Base-by-base conservation (phyloP, 2,113 vertebrate genomes). In the Hyperopisus bebe region DNA sequence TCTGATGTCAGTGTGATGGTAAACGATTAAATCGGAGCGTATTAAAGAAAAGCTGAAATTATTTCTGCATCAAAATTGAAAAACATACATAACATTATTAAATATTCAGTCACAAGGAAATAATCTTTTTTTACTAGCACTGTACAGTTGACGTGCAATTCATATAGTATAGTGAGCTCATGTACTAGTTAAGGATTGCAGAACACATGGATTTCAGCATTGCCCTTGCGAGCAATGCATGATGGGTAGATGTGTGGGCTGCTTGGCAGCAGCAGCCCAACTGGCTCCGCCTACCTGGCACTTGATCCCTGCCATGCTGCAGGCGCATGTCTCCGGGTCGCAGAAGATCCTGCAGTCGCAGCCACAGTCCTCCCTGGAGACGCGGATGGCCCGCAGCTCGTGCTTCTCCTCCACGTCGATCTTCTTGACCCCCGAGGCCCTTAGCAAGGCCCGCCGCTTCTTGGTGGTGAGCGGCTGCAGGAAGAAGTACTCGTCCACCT, bases 401-500 rank as follows among this genome's bases (percentile, higher is more conserved):
- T 99, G 98, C 89, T 99, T 99, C 92, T 99, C 98, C 58, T 99
- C 98, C 92, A 99, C 98, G 0, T 99, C 98, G 11, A 99, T 98
- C 95, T 99, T 99, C 93, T 98, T 99, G 42, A 99, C 98, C 1
- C 98, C 98, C 0, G 98, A 99, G 10, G 97, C 95, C 89, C 98
- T 95, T 80, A 99, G 95, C 94, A 99, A 94, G 0, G 98, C 97
- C 58, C 98, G 95, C 0, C 98, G 96, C 90, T 99, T 99, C 92
- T 98, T 99, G 24, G 98, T 99, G 1, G 98, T 98, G 89, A 99
- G 94, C 4, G 98, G 98, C 95, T 99, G 98, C 53, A 99, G 95
- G 92, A 99, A 99, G 95, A 99, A 99, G 93, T 99, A 99, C 92
- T 99, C 98, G 0, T 99, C 98, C 31, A 99, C 98, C 93, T 99